Evolutionary conservation across 2,888 invertebrate species (phyloP).

Genomic region (Xylota sylvarum): DNA sequence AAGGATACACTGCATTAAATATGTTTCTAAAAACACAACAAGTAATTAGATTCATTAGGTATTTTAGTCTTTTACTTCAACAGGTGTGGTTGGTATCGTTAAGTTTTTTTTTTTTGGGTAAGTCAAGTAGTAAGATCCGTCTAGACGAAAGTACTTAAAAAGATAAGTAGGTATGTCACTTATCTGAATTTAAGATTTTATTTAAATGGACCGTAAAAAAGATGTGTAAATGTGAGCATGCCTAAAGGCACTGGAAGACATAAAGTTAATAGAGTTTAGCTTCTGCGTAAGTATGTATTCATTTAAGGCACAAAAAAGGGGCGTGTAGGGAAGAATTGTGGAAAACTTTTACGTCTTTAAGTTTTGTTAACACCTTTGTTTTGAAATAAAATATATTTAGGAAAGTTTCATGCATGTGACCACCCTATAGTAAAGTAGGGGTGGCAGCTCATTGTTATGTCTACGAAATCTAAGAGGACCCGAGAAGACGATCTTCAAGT

Average conservation of each 20-base stretch:
- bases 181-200: not conserved
- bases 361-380: no score
- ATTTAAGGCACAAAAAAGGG: no score
- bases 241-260: not conserved
- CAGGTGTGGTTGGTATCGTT: not conserved
- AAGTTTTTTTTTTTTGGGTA: not conserved
- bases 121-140: not conserved
- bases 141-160: constrained; percentile 5
- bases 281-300: no score
- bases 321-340: no score
- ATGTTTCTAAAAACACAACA: not conserved
- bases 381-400: no score
- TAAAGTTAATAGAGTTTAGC: not conserved
- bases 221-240: not conserved
- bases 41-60: constrained; percentile 9
- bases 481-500: no score
- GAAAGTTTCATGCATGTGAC: no score
- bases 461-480: no score
- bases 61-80: not conserved
- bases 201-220: not conserved
- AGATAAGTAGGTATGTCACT: not conserved
- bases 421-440: no score
- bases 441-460: no score
- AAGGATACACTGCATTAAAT: not conserved
- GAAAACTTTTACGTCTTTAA: no score